phyloP scores from a whole-genome alignment of 2,797 vertebrate genomes.

The Cossypha heuglini region DNA sequence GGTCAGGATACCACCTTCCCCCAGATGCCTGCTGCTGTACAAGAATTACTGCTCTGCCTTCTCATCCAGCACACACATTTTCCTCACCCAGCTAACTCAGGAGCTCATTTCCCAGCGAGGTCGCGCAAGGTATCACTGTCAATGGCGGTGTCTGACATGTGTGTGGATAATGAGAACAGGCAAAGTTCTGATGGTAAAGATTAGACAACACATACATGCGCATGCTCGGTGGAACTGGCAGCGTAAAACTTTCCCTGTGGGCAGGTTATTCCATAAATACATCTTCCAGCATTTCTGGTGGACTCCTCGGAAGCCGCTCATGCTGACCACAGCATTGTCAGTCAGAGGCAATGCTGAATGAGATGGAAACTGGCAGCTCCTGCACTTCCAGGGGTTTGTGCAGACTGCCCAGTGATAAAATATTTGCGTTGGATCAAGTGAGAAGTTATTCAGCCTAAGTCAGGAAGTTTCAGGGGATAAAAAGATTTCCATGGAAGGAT shows the following conservation, averaged over 20 bases:
- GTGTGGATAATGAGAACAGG: neutral
- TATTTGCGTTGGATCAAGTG: neutral
- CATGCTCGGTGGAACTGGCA: neutral
- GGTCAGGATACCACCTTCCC: neutral
- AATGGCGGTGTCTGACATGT: neutral
- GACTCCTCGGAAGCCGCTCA: neutral
- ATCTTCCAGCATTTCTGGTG: constrained; percentile 16
- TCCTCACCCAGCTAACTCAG: neutral
- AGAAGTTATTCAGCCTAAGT: neutral
- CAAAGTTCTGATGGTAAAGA: neutral
- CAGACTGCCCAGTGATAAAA: neutral
- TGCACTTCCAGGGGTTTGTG: neutral
- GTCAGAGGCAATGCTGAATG: neutral
- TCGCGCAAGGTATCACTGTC: rapidly evolving
- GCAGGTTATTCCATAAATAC: constrained; percentile 34
- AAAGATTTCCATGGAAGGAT: neutral
- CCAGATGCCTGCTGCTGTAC: rapidly evolving
- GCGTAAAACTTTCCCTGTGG: neutral
- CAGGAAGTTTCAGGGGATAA: neutral
- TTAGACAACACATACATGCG: neutral
- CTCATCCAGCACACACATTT: rapidly evolving
- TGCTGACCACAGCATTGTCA: constrained; percentile 27
- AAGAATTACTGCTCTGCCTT: neutral
- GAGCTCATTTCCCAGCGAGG: neutral
- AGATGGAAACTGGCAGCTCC: constrained; percentile 48